Percentiles rank a stretch among this genome's conserved stretches.
Evolutionary conservation across 2,797 vertebrate genomes (phyloP).

Genomic region (Eutrigla gurnardus): DNA sequence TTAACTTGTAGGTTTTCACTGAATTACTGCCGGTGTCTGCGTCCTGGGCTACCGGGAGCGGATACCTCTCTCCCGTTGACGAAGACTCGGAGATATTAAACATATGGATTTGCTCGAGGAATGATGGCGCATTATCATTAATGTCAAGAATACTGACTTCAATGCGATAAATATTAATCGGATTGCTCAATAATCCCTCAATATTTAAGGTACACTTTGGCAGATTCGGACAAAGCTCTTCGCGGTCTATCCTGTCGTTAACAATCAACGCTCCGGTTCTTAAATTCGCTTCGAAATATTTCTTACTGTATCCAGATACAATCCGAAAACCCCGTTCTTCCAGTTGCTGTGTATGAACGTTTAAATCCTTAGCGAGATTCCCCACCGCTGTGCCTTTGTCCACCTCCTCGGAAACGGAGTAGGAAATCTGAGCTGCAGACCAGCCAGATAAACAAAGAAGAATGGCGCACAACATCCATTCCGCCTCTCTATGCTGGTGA

Average conservation of each 20-base stretch:
- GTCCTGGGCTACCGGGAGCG: conserved; percentile 81
- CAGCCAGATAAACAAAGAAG: conserved; percentile 67
- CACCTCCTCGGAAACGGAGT: conserved; percentile 84
- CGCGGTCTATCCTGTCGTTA: conserved; percentile 78
- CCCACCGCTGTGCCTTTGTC: conserved; percentile 82
- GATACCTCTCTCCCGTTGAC: conserved; percentile 73
- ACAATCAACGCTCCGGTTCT: conserved; percentile 76
- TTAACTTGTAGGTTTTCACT: conserved; percentile 82
- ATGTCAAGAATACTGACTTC: conserved; percentile 78
- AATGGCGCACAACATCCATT: conserved; percentile 50
- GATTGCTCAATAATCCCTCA: conserved; percentile 79
- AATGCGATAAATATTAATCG: conserved; percentile 81
- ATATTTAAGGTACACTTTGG: conserved; percentile 79
- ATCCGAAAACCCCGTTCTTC: conserved; percentile 74
- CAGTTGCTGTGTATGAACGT: conserved; percentile 68
- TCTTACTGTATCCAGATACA: conserved; percentile 73
- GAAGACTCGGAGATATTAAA: conserved; percentile 81
- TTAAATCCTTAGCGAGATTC: conserved; percentile 79
- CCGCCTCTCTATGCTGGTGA: background rate
- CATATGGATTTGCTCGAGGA: conserved; percentile 53
- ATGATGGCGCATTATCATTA: conserved; percentile 78
- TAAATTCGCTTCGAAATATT: conserved; percentile 78
- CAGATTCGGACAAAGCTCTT: conserved; percentile 74
- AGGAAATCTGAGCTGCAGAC: conserved; percentile 76
- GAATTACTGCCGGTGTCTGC: conserved; percentile 83